Base-by-base conservation (phyloP, 2,797 vertebrate genomes). In the Clangula hyemalis region DNA sequence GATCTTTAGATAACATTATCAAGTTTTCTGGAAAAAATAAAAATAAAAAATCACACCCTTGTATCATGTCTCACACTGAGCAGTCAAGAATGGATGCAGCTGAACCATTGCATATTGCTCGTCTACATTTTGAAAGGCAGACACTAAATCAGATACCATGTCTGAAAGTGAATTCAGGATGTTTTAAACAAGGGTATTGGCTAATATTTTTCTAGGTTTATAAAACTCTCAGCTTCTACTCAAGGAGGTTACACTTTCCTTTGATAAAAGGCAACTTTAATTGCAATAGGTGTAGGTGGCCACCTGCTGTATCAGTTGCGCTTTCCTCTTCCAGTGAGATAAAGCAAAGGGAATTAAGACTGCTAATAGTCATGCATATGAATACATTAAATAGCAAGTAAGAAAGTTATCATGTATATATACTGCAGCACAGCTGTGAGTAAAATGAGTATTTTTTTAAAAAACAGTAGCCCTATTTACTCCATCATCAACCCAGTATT, bases 401-500 rank as follows among this genome's bases (percentile, higher is more conserved):
- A 80, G 61, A 43, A 49, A 73, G 30, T 64, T 24, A 58, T 77
- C 41, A 8, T 72, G 75, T 47, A 17, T 73, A 66, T 32, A 66
- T 38, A 58, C 34, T 43, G 74, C 79, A 87, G 73, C 82, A 90
- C 87, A 94, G 68, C 65, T 96, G 57, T 21, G 43, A 95, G 78
- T 91, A 92, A 93, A 95, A 95, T 19, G 54, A 76, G 54, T 16
- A 20, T 8, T 77, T 79, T 73, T 77, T 78, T 82, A 8, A 13
- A 49, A 92, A 60, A 47, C 73, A 77, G 91, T 61, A 74, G 36
- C 91, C 89, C 93, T 95, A 93, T 88, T 96, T 91, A 89, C 66
- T 95, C 94, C 95, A 88, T 77, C 80, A 96, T 94, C 93, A 96
- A 45, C 32, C 15, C 82, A 82, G 77, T 43, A 27, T 64, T 95